Evolutionary conservation across 2,113 vertebrate genomes (phyloP).

Genomic region (Sceloporus undulatus): DNA sequence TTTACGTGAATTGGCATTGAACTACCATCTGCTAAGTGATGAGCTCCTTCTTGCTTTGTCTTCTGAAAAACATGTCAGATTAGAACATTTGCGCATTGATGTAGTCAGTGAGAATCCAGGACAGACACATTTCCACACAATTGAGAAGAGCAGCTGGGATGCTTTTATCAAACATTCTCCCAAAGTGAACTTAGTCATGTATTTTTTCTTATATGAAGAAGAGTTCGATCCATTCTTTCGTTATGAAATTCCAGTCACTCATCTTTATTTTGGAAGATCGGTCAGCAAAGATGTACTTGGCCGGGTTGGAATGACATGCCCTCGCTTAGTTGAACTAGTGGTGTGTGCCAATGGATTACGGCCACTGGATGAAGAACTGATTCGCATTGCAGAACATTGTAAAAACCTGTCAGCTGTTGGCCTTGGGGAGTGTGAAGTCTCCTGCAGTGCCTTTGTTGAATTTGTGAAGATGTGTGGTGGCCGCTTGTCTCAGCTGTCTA

Average conservation of each 20-base stretch:
- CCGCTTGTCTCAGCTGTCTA: conserved; percentile 93
- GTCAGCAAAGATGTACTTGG: conserved; percentile 97
- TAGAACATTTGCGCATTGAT: conserved; percentile 96
- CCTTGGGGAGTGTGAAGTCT: conserved; percentile 96
- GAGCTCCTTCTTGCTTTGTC: conserved; percentile 95
- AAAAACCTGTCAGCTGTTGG: conserved; percentile 94
- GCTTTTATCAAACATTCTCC: conserved; percentile 96
- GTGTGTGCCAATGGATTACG: conserved; percentile 96
- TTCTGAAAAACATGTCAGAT: conserved; percentile 93
- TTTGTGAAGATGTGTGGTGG: conserved; percentile 97
- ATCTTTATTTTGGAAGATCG: conserved; percentile 96
- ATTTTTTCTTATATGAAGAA: conserved; percentile 97
- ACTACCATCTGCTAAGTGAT: conserved; percentile 93
- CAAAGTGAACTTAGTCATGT: conserved; percentile 98
- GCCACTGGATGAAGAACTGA: conserved; percentile 96
- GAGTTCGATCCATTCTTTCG: conserved; percentile 96
- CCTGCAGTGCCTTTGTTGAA: conserved; percentile 97
- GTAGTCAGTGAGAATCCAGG: conserved; percentile 97
- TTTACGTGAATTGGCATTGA: conserved; percentile 92
- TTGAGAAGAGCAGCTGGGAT: conserved; percentile 99
- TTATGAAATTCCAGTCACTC: conserved; percentile 93
- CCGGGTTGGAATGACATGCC: conserved; percentile 93
- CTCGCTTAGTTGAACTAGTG: conserved; percentile 94
- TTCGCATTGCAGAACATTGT: conserved; percentile 94
- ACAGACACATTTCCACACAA: conserved; percentile 92